Evolutionary conservation across 1,140 invertebrate species (phyloP), one percentile per base, ranked within the genome.

Genomic region (Drosophila kohkoa): DNA sequence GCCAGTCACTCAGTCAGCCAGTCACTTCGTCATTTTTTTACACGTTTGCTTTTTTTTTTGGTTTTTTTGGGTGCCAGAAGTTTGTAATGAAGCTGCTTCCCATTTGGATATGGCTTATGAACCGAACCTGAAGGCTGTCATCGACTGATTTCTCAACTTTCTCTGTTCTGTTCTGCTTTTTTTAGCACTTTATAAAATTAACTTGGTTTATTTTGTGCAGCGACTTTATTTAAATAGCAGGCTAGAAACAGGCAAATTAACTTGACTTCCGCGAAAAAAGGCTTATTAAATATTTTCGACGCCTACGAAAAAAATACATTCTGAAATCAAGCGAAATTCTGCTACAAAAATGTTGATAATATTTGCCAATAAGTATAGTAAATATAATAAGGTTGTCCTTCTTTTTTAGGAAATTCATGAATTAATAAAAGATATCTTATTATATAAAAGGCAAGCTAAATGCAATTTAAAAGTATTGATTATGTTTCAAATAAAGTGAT

Each of bases 1-100:
- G 73, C 43, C 62, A 75, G 54, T 71, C 81, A 77, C n/a, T 59
- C 43, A 79, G 60, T 35, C 62, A 75, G 54, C 68, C 77, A 77
- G 13, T 59, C 43, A 79, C 62, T 35, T 43, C 60, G 43, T 35
- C 66, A 67, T 54, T 74, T 57, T 57, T 75, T 71, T 74, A 43
- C 2, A 8, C n/a, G 2, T 32, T 32, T 30, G 32, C 7, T 46
- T 16, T 46, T 7, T 20, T 46, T 15, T 15, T 46, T 46, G 1
- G 5, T 46, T 49, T 20, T n/a, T 38, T 13, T 38, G 52, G 15
- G 8, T 38, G 32, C n/a, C 10, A 16, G 13, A 62, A 32, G 25
- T 35, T 48, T 60, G 6, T 49, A 49, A 48, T 48, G 58, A 60
- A 48, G 43, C 43, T 16, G 28, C 45, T 32, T 48, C 1, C 28